Conservation (phyloP, 2,113 vertebrate species). For the Cryptotis parvus region DNA sequence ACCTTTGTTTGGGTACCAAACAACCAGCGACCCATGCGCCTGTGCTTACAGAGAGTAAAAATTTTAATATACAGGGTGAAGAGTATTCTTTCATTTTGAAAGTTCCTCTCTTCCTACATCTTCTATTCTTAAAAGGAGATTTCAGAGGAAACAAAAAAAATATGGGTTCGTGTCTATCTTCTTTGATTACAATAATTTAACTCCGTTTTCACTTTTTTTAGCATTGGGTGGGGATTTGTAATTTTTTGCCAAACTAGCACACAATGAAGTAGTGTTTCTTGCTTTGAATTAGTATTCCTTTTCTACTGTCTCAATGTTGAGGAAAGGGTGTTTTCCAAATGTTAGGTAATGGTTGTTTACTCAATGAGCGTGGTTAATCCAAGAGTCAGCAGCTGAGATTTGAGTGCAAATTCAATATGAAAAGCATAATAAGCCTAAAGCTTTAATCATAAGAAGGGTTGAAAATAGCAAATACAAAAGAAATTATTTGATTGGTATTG, state of each 20-base stretch:
- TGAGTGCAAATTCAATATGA: neutral
- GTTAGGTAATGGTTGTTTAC: neutral
- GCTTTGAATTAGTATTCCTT: neutral
- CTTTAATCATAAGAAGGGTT: constrained; percentile 4
- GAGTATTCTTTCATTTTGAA: neutral
- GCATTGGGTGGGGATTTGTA: neutral
- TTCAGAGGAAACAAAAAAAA: neutral
- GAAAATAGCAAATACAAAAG: constrained; percentile 1
- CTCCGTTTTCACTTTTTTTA: neutral
- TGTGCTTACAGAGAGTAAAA: neutral
- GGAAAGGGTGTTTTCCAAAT: neutral
- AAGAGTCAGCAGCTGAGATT: neutral
- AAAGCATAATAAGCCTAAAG: neutral
- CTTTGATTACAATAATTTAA: neutral
- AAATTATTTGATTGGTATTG: neutral
- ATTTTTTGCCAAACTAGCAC: neutral
- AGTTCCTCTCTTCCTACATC: too few relatives aligned
- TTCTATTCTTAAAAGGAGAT: constrained; percentile 27
- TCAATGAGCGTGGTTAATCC: neutral
- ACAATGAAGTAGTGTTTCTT: neutral
- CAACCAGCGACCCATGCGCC: neutral
- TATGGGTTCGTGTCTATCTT: neutral
- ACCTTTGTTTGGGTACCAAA: neutral
- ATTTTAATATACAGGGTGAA: neutral
- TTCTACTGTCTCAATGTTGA: neutral